Percentiles rank a stretch among this genome's conserved stretches.
Evolutionary conservation across 2,888 invertebrate species (phyloP).

Genomic region (Lasioglossum pauxillum): DNA sequence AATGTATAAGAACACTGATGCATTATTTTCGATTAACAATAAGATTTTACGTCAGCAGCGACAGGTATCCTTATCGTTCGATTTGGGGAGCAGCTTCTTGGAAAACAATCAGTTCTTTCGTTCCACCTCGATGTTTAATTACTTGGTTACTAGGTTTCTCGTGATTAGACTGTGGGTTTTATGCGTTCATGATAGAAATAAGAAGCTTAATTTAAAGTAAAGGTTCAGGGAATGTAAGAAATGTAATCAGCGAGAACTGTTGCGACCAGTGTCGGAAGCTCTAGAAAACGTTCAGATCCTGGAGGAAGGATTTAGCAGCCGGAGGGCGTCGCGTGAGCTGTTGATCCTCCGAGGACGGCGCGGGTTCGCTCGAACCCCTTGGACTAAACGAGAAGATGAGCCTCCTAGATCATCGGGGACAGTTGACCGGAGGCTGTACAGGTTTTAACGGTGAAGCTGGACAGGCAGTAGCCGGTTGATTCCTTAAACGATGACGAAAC

Average conservation of each 20-base stretch:
- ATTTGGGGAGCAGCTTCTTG: too few relatives aligned
- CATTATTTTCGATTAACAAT: too few relatives aligned
- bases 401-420: background rate
- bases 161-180: too few relatives aligned
- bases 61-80: too few relatives aligned
- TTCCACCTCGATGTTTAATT: too few relatives aligned
- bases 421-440: slow-evolving; percentile 15
- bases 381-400: background rate
- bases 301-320: background rate
- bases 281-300: background rate
- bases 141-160: too few relatives aligned
- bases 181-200: too few relatives aligned
- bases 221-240: too few relatives aligned
- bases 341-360: background rate
- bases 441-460: slow-evolving; percentile 54
- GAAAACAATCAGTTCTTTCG: too few relatives aligned
- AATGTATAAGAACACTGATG: too few relatives aligned
- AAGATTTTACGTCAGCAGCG: too few relatives aligned
- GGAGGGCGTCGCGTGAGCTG: background rate
- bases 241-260: background rate
- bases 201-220: too few relatives aligned
- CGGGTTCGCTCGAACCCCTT: background rate
- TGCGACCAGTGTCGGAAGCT: background rate
- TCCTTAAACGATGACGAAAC: slow-evolving; percentile 68
- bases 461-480: slow-evolving; percentile 37